These are phyloP conservation scores for Paradoxurus hermaphroditus DNA, from an alignment of 2,113 vertebrate genomes.

Conservation along the genomic window DNA sequence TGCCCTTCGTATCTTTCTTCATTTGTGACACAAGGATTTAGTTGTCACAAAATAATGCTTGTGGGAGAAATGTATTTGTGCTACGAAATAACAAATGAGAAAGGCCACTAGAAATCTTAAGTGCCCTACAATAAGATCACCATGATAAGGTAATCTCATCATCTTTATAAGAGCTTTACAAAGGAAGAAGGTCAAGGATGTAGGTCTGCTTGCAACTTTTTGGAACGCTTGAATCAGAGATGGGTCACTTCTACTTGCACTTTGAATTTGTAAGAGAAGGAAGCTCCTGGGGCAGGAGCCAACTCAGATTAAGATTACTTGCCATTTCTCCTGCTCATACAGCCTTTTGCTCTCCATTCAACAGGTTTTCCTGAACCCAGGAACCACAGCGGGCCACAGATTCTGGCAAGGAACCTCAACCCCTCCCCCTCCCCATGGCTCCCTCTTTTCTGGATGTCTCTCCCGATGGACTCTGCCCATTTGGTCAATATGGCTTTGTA, in stretches of 20 bases:
- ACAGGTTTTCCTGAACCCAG: background rate
- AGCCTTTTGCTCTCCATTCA: background rate
- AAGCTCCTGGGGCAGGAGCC: background rate
- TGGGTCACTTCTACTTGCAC: background rate
- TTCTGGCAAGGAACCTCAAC: background rate
- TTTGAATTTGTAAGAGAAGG: background rate
- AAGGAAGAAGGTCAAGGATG: background rate
- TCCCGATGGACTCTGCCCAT: background rate
- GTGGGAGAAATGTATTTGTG: background rate
- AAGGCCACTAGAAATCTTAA: background rate
- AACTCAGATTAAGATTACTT: background rate
- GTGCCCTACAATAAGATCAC: background rate
- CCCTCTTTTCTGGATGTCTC: background rate
- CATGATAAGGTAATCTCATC: background rate
- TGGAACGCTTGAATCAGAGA: background rate
- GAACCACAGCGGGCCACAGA: background rate
- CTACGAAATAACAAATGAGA: slow-evolving; percentile 10
- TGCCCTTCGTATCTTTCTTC: background rate
- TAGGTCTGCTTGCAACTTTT: background rate
- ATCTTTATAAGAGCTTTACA: background rate
- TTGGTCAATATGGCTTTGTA: background rate
- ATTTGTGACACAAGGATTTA: background rate
- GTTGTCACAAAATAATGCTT: background rate
- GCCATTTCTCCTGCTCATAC: background rate
- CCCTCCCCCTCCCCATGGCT: fast-evolving